These are phyloP conservation scores for Pseudocheirus occidentalis DNA, from an alignment of 2,797 vertebrate species.

Conservation along the genomic window DNA sequence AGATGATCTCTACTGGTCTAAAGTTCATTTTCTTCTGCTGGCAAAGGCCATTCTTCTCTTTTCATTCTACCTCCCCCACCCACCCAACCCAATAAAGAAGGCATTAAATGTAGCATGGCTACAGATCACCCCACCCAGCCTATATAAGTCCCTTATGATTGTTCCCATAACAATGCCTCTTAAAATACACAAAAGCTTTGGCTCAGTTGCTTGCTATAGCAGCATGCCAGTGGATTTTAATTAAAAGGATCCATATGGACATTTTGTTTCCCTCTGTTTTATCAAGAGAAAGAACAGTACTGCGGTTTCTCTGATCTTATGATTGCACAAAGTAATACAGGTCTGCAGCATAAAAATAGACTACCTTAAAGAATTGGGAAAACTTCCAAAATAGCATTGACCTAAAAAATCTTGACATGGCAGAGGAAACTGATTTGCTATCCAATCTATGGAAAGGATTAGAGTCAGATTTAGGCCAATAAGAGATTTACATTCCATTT, in stretches of 20 bases:
- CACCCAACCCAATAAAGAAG: slow-evolving; percentile 21
- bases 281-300: slow-evolving; percentile 52
- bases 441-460: slow-evolving; percentile 78
- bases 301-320: slow-evolving; percentile 54
- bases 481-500: slow-evolving; percentile 79
- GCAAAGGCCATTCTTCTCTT: slow-evolving; percentile 20
- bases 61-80: slow-evolving; percentile 26
- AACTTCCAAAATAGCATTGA: slow-evolving; percentile 75
- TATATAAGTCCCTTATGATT: slow-evolving; percentile 46
- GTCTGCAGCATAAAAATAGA: slow-evolving; percentile 66
- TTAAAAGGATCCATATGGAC: slow-evolving; percentile 53
- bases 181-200: slow-evolving; percentile 65
- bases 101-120: slow-evolving; percentile 22
- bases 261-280: slow-evolving; percentile 53
- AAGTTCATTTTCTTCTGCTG: not conserved
- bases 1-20: not conserved
- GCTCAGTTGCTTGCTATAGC: slow-evolving; percentile 6
- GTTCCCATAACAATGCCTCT: slow-evolving; percentile 65
- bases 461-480: slow-evolving; percentile 77
- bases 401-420: slow-evolving; percentile 80
- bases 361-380: slow-evolving; percentile 73
- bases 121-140: slow-evolving; percentile 29
- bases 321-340: slow-evolving; percentile 67
- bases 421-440: slow-evolving; percentile 84
- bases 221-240: slow-evolving; percentile 61